phyloP scores from a whole-genome alignment of 2,888 invertebrate genomes.

The Sinhomidia bicolor region DNA sequence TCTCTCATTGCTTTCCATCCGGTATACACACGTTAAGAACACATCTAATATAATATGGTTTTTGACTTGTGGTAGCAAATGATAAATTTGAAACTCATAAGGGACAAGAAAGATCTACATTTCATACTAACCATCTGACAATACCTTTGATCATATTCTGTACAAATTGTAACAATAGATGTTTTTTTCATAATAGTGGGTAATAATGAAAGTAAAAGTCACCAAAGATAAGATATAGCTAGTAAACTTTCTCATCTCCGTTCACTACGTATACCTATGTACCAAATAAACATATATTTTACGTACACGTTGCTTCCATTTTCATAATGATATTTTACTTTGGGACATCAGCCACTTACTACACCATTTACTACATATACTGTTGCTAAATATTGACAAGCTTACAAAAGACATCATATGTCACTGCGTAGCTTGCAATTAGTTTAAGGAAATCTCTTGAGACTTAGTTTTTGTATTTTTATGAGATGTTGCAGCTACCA shows the following conservation, averaged over 20 bases:
- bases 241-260: not conserved
- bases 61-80: too few species aligned
- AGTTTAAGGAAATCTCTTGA: slow-evolving; percentile 5
- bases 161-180: not conserved
- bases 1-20: too few species aligned
- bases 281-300: not conserved
- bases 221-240: not conserved
- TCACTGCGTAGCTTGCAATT: not conserved
- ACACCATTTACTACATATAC: not conserved
- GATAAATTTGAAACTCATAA: too few species aligned
- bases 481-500: not conserved
- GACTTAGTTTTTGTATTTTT: not conserved
- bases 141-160: not conserved
- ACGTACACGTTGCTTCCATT: not conserved
- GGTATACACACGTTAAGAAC: too few species aligned
- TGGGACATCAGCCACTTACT: not conserved
- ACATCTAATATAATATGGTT: too few species aligned
- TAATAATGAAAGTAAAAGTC: not conserved
- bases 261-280: not conserved
- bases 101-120: too few species aligned
- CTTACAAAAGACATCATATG: not conserved
- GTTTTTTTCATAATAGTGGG: too few species aligned
- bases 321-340: not conserved
- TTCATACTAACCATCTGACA: not conserved
- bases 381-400: not conserved